A percentile compares a stretch with the other conserved stretches of the same genome.
phyloP scores from a whole-genome alignment of 2,888 invertebrate species.

The Mesochorus sp. region DNA sequence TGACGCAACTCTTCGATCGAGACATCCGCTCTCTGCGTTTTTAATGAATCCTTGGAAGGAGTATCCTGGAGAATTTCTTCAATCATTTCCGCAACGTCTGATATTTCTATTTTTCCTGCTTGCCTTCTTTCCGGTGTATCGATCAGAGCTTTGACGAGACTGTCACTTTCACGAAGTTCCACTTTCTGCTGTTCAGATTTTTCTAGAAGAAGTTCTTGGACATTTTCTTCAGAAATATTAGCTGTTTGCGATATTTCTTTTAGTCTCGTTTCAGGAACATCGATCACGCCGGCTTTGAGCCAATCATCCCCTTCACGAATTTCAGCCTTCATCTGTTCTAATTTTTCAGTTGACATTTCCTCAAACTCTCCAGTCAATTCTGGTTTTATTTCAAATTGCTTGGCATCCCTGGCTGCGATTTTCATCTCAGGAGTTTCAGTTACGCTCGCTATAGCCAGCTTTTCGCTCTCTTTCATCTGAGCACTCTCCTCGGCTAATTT shows the following conservation, averaged over 20 bases:
- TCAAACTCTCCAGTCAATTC: conserved; percentile 21
- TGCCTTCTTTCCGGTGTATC: not conserved
- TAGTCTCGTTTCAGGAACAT: conserved; percentile 17
- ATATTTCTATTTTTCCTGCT: not conserved
- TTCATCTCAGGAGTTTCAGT: conserved; percentile 34
- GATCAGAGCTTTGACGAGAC: not conserved
- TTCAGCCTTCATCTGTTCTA: conserved; percentile 40
- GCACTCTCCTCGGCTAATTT: conserved; percentile 21
- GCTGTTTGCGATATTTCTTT: conserved; percentile 9
- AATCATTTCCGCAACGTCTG: not conserved
- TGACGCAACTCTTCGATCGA: conserved; percentile 26
- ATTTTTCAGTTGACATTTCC: conserved; percentile 34
- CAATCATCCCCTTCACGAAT: conserved; percentile 3
- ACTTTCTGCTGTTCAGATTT: conserved; percentile 29
- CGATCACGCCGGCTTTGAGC: conserved; percentile 2
- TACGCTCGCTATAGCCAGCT: conserved; percentile 11
- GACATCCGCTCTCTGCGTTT: not conserved
- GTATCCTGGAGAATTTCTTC: conserved; percentile 1
- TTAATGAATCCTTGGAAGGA: not conserved
- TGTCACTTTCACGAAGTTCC: conserved; percentile 5
- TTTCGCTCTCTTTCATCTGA: conserved; percentile 9
- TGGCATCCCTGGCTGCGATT: not conserved
- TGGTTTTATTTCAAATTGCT: conserved; percentile 16
- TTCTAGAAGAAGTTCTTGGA: conserved; percentile 20
- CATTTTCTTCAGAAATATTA: conserved; percentile 24